Evolutionary conservation across 2,888 invertebrate genomes (phyloP), one percentile per base, ranked within the genome.

Genomic region (Rhingia rostrata): DNA sequence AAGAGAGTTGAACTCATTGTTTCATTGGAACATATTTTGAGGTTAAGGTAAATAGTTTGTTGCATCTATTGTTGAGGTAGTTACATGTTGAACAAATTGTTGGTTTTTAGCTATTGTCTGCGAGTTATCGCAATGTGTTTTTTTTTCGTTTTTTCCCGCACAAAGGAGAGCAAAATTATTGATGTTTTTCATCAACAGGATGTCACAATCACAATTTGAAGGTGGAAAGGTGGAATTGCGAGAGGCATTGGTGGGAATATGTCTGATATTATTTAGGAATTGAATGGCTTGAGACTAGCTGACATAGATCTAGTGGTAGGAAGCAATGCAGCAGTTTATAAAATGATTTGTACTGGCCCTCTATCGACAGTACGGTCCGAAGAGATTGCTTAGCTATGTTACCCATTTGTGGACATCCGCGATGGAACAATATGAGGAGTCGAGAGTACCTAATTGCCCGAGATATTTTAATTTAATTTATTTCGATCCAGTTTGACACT

Each of bases 11-110:
- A 35, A 5, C 3, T 37, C 33, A 63, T 67, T 73, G 45, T 83
- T 72, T 73, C 51, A 67, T 39, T 66, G 49, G 66, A 54, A 77
- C 72, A 45, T 14, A 77, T 67, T 77, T 77, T 77, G 70, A 78
- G 67, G 67, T 79, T 61, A 78, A 63, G 67, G 66, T 63, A 60
- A 64, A 10, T 79, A 43, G 56, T 45, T 12, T 41, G 49, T 63
- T 75, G 32, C 53, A 30, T 54, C 43, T 35, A 12, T 66, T 64
- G 64, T 63, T 9, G 49, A 80, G 49, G 41, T 35, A 63, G 51
- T 37, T 7, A n/a, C 37, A 33, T 67, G 54, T 69, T 81, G 64
- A 54, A 7, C 54, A 72, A 82, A 66, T 49, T 82, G 66, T 72
- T 77, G 64, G 77, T 75, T 66, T 72, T 60, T 32, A 10, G 3